A percentile compares a stretch with the other conserved stretches of the same genome.
Conservation (phyloP, 2,888 invertebrate species). For the Abrostola tripartita region DNA sequence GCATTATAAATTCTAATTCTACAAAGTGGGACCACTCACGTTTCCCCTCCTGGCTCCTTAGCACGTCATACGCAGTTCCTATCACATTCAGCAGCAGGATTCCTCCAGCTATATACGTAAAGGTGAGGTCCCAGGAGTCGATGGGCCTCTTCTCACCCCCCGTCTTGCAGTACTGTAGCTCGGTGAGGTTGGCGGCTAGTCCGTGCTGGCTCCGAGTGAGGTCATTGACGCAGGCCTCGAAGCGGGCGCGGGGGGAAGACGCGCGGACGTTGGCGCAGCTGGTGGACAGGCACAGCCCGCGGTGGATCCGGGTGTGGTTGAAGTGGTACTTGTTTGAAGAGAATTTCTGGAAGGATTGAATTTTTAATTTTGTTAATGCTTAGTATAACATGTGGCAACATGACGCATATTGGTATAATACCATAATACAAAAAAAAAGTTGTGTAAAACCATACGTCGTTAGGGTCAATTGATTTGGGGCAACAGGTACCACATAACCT, state of each 20-base stretch:
- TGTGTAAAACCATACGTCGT: too few relatives aligned
- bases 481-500: too few relatives aligned
- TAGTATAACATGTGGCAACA: not conserved
- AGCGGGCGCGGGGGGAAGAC: conserved; percentile 44
- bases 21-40: conserved; percentile 50
- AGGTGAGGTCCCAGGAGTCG: conserved; percentile 53
- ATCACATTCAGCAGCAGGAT: conserved; percentile 61
- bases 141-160: conserved; percentile 7
- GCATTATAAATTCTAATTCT: not conserved
- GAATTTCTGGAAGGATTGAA: conserved; percentile 60
- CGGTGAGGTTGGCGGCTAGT: conserved; percentile 58
- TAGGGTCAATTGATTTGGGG: too few relatives aligned
- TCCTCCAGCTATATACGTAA: conserved; percentile 46
- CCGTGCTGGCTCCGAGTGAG: conserved; percentile 54
- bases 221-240: conserved; percentile 64
- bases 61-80: conserved; percentile 68
- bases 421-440: too few relatives aligned
- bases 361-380: too few relatives aligned
- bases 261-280: conserved; percentile 58
- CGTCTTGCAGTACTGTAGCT: conserved; percentile 61
- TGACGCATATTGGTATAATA: not conserved
- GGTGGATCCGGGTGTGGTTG: conserved; percentile 71
- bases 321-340: conserved; percentile 65
- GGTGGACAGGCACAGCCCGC: conserved; percentile 68
- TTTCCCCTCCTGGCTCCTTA: conserved; percentile 45